phyloP scores from a whole-genome alignment of 92 coral and sea anemone species.

The Pocillopora grandis region DNA sequence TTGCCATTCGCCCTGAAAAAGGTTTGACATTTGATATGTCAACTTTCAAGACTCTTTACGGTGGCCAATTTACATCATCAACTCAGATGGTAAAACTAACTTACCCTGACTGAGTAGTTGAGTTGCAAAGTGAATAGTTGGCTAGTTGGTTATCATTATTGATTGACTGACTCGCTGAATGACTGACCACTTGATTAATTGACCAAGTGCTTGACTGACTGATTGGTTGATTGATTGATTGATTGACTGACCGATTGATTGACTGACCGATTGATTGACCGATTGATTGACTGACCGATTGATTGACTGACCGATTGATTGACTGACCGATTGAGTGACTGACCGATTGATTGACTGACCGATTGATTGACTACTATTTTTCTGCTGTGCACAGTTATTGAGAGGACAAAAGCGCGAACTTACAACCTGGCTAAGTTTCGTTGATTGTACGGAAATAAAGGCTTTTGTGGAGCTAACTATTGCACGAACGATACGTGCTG shows the following conservation, averaged over 20 bases:
- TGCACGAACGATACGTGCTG: slow-evolving; percentile 74
- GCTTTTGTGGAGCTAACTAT: slow-evolving; percentile 94
- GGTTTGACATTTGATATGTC: no score
- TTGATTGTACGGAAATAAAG: slow-evolving; percentile 91
- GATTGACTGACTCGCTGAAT: no score
- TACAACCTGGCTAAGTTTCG: slow-evolving; percentile 84
- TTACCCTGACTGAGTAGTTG: no score
- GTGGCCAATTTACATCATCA: no score
- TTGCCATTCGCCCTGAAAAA: no score
- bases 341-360: neutral
- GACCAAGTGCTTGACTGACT: no score
- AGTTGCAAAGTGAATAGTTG: no score
- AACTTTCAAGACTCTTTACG: no score
- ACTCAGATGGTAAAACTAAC: no score
- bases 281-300: neutral
- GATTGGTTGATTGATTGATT: neutral
- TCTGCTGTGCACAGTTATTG: slow-evolving; percentile 49
- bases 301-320: neutral
- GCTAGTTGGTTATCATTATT: no score
- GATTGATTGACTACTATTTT: neutral
- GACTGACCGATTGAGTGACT: neutral
- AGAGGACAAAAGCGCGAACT: slow-evolving; percentile 56
- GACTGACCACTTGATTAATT: no score
- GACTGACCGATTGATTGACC: neutral
- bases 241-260: neutral